These are phyloP conservation scores for Paraescarpia echinospica DNA, from an alignment of 1,140 invertebrate species.

Conservation along the genomic window DNA sequence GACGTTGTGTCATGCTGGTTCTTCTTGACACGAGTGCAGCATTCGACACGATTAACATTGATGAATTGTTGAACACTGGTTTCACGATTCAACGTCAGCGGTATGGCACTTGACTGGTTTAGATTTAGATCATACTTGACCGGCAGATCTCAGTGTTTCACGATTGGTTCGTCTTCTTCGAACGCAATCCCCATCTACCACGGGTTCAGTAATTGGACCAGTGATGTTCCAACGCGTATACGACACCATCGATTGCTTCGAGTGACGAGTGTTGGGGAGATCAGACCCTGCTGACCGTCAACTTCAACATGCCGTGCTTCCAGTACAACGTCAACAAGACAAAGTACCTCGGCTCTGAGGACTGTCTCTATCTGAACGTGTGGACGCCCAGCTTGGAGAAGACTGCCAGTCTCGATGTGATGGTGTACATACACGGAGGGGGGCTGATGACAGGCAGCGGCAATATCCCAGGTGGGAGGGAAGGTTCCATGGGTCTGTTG, in stretches of 20 bases:
- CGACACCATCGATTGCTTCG: neutral
- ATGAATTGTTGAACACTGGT: no score
- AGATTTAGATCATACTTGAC: no score
- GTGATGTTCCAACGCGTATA: no score
- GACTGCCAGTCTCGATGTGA: neutral
- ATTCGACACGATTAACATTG: no score
- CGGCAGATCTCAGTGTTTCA: no score
- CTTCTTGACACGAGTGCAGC: no score
- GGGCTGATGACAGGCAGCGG: slow-evolving; percentile 20
- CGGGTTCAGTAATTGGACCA: no score
- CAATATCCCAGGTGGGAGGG: neutral
- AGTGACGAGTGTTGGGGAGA: slow-evolving; percentile 12
- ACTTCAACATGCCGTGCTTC: neutral
- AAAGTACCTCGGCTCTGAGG: slow-evolving; percentile 11
- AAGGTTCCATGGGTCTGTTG: neutral
- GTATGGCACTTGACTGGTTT: no score
- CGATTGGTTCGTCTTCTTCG: no score
- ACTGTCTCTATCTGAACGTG: slow-evolving; percentile 28
- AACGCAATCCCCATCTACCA: no score
- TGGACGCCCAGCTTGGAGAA: slow-evolving; percentile 19
- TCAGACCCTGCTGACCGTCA: neutral
- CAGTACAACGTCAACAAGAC: slow-evolving; percentile 8
- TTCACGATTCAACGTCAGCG: no score
- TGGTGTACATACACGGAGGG: slow-evolving; percentile 28
- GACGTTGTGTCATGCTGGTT: no score